A percentile compares a stretch with the other conserved stretches of the same genome.
These are phyloP conservation scores for Epinephelus lanceolatus DNA, from an alignment of 2,113 vertebrate genomes.

Conservation along the genomic window DNA sequence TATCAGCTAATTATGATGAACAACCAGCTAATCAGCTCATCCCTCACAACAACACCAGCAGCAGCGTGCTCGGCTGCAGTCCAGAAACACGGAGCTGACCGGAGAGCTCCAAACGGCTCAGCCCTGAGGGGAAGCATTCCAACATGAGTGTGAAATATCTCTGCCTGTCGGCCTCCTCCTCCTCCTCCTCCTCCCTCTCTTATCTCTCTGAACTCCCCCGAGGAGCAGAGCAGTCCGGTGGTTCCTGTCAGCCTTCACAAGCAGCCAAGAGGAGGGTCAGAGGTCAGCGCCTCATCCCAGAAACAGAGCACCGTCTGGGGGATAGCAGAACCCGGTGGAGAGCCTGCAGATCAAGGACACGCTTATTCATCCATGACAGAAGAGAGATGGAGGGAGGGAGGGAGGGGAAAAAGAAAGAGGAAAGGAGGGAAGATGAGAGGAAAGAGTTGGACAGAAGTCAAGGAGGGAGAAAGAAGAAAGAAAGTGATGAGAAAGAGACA, in stretches of 20 bases:
- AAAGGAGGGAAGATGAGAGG: neutral
- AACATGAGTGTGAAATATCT: conserved; percentile 24
- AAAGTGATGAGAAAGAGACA: neutral
- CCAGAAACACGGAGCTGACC: conserved; percentile 26
- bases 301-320: conserved; percentile 55
- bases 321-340: conserved; percentile 15
- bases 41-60: conserved; percentile 9
- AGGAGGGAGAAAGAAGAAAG: too few species aligned
- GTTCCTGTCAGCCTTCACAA: conserved; percentile 55
- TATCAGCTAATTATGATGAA: conserved; percentile 55
- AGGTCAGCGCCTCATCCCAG: conserved; percentile 59
- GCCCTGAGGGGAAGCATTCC: neutral
- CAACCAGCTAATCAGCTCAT: conserved; percentile 26
- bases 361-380: conserved; percentile 24
- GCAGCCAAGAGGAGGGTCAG: conserved; percentile 44
- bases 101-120: conserved; percentile 8
- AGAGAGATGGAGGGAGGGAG: neutral
- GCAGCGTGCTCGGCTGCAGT: neutral
- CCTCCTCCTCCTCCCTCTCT: neutral
- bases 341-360: conserved; percentile 56
- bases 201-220: neutral
- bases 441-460: neutral
- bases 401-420: neutral
- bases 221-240: conserved; percentile 42
- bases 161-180: conserved; percentile 6